These are phyloP conservation scores for Keiferia lycopersicella DNA, from an alignment of 2,888 invertebrate genomes.

Conservation along the genomic window DNA sequence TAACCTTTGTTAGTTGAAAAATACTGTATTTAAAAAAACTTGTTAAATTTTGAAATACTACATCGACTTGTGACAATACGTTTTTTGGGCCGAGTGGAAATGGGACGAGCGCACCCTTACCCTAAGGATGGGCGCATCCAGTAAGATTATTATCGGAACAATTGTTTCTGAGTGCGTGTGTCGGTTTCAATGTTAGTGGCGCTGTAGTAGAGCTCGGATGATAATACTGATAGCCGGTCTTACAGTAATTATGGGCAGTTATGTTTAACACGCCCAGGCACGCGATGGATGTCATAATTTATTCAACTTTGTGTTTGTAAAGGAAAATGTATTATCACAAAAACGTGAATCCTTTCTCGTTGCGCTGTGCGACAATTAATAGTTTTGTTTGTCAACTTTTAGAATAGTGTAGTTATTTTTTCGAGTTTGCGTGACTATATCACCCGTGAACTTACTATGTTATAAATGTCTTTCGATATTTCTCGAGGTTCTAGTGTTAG, in stretches of 20 bases:
- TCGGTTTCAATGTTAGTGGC: constrained; percentile 5
- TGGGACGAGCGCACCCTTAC: too few species aligned
- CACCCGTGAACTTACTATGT: too few species aligned
- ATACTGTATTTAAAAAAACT: too few species aligned
- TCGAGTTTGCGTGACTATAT: too few species aligned
- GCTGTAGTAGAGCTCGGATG: constrained; percentile 8
- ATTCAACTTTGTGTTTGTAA: constrained; percentile 1
- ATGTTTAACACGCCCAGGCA: background rate
- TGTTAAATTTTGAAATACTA: too few species aligned
- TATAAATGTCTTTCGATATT: too few species aligned
- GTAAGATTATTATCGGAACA: background rate
- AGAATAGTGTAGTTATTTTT: too few species aligned
- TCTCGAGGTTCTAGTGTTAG: too few species aligned
- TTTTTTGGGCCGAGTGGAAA: too few species aligned
- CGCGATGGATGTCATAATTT: constrained; percentile 6
- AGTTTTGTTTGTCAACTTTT: background rate
- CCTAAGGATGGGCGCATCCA: too few species aligned
- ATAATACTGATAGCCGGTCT: constrained; percentile 8
- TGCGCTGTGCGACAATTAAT: background rate
- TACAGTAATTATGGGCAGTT: constrained; percentile 8
- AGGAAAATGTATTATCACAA: background rate
- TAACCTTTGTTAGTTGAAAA: too few species aligned
- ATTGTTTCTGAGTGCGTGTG: constrained; percentile 6
- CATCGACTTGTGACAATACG: too few species aligned
- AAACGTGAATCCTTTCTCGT: constrained; percentile 1